Evolutionary conservation across 2,113 vertebrate genomes (phyloP).

Genomic region (Anoplopoma fimbria): DNA sequence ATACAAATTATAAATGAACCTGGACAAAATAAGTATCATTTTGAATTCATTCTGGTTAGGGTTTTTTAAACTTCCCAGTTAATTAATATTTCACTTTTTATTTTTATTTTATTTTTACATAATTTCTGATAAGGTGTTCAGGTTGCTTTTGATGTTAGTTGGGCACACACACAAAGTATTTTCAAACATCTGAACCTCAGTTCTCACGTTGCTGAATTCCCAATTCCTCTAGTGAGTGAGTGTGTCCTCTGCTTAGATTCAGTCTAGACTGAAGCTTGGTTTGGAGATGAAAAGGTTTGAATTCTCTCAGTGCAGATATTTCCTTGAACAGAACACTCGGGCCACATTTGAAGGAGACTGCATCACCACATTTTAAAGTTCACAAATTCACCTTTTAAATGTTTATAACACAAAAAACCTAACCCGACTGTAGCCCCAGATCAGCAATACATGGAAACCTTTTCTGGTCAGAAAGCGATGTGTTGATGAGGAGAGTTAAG

Average conservation of each 20-base stretch:
- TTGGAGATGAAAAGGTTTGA: slow-evolving; percentile 34
- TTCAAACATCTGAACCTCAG: slow-evolving; percentile 2
- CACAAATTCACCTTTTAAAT: neutral
- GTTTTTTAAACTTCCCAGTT: neutral
- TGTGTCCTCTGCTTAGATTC: neutral
- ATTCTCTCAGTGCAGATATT: slow-evolving; percentile 8
- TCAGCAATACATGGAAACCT: neutral
- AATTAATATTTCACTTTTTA: neutral
- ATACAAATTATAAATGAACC: neutral
- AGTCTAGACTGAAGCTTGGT: slow-evolving; percentile 15
- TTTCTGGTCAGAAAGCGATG: neutral
- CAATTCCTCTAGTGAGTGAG: neutral
- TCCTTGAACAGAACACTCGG: slow-evolving; percentile 4
- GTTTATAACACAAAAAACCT: neutral
- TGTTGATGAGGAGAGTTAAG: neutral
- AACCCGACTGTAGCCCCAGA: neutral
- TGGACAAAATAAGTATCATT: neutral
- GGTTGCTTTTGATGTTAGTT: slow-evolving; percentile 20
- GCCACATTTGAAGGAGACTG: slow-evolving; percentile 2
- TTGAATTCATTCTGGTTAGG: neutral
- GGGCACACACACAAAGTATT: neutral
- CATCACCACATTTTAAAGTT: neutral
- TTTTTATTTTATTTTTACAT: slow-evolving; percentile 7
- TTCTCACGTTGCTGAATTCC: slow-evolving; percentile 23
- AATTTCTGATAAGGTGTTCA: neutral